Base-by-base conservation (phyloP, 2,113 vertebrate species). In the Neoarius graeffei region DNA sequence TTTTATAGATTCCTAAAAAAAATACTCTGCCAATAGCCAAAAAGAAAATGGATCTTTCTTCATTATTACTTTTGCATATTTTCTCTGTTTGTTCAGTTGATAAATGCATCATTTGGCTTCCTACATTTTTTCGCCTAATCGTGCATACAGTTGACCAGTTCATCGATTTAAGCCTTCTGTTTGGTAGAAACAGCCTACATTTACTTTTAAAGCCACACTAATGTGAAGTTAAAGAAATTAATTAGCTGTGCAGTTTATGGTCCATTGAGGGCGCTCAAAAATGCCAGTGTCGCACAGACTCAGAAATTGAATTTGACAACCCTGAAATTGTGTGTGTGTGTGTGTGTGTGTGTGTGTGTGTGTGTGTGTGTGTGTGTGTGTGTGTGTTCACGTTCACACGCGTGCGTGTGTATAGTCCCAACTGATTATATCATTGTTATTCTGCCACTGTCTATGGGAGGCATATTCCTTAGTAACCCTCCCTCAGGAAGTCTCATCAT, bases 401-500 rank as follows among this genome's bases (percentile, higher is more conserved):
- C 76, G 56, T 85, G 77, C 74, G 59, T 83, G 66, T 54, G 64
- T 19, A 52, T 50, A 67, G 50, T 66, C 69, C 83, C 85, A 66
- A 56, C 66, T 35, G 30, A 74, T 67, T 67, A 81, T 74, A 77
- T 82, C 59, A 79, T 27, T 83, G 86, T 85, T 71, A 77, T 83
- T 85, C 69, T 84, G 56, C 42, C 67, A 54, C 57, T 87, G 56
- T 86, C 67, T 60, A 56, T 54, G 9, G 15, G 20, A 79, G 81
- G 85, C 59, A 8, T 84, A 42, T 73, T 59, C 84, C 20, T 80
- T 35, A 85, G 76, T 84, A 77, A 89, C 67, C 62, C 52, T 83
- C 80, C 69, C 17, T 56, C 7, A 25, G 67, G 50, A 17, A 77
- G 15, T 83, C 42, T 56, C 59, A 57, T 79, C 81, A 80, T 71